These are phyloP conservation scores for Phrynosoma platyrhinos DNA, from an alignment of 2,113 vertebrate species.

Conservation along the genomic window DNA sequence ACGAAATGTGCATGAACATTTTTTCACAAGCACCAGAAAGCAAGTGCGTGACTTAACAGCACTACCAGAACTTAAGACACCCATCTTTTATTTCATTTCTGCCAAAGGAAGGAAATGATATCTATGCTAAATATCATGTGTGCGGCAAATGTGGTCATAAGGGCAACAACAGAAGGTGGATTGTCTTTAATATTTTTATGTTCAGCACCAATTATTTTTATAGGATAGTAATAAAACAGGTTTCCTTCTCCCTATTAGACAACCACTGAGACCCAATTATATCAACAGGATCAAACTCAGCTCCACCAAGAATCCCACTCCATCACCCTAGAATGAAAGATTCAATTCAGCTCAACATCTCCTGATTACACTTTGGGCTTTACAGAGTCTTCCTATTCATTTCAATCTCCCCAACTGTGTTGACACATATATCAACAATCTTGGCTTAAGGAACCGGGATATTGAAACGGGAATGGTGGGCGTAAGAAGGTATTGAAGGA, in stretches of 20 bases:
- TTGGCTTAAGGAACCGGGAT: too few species aligned
- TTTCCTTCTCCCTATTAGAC: slow-evolving; percentile 14
- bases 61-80: not conserved
- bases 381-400: too few species aligned
- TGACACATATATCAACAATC: not conserved
- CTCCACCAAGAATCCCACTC: not conserved
- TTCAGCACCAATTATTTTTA: slow-evolving; percentile 49
- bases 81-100: not conserved
- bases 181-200: slow-evolving; percentile 38
- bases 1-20: not conserved
- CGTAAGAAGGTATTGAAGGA: too few species aligned
- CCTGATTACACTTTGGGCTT: too few species aligned
- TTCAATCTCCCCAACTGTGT: not conserved
- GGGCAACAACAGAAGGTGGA: not conserved
- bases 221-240: slow-evolving; percentile 33
- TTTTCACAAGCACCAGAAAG: not conserved
- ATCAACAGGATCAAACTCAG: not conserved
- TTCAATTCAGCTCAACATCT: not conserved
- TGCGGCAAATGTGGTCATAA: slow-evolving; percentile 30
- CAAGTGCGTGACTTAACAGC: not conserved
- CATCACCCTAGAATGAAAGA: not conserved
- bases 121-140: not conserved
- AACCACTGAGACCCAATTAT: not conserved
- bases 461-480: not conserved
- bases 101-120: not conserved